Percentiles rank a stretch among this genome's conserved stretches.
Conservation (phyloP, 2,797 vertebrate species). For the Sebastes iracundus region DNA sequence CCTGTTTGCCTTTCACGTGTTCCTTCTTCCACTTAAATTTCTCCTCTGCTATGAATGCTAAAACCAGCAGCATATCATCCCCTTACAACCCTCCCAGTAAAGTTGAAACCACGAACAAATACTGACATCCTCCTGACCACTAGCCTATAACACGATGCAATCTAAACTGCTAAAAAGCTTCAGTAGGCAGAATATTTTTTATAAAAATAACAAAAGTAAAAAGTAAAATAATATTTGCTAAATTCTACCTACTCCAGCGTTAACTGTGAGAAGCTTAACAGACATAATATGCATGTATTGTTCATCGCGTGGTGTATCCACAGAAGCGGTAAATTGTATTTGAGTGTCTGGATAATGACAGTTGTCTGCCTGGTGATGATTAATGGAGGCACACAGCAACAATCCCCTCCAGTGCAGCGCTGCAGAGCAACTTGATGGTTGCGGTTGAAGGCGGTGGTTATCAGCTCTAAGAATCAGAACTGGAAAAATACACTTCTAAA, state of each 20-base stretch:
- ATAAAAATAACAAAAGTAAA: too few relatives aligned
- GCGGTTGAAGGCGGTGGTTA: slow-evolving; percentile 19
- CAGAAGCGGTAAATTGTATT: slow-evolving; percentile 22
- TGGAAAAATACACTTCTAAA: slow-evolving; percentile 23
- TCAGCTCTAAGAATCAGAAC: slow-evolving; percentile 23
- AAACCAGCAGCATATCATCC: background rate
- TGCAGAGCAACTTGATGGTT: background rate
- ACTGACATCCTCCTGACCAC: background rate
- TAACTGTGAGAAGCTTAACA: background rate
- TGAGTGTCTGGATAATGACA: slow-evolving; percentile 29
- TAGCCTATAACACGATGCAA: background rate
- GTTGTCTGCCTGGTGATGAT: slow-evolving; percentile 19
- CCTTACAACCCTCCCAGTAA: background rate
- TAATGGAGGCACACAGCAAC: slow-evolving; percentile 17
- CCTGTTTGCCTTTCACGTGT: slow-evolving; percentile 13
- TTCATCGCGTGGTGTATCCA: background rate
- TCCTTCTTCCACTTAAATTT: slow-evolving; percentile 31
- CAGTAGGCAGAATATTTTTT: too few relatives aligned
- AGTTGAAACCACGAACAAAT: background rate
- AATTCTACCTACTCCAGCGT: background rate
- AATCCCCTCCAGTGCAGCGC: background rate
- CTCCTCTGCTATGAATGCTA: background rate
- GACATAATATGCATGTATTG: background rate
- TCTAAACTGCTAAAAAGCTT: background rate
- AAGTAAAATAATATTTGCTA: too few relatives aligned